These are phyloP conservation scores for Drosophila pseudoananassae DNA, from an alignment of 1,140 invertebrate species.

Conservation along the genomic window DNA sequence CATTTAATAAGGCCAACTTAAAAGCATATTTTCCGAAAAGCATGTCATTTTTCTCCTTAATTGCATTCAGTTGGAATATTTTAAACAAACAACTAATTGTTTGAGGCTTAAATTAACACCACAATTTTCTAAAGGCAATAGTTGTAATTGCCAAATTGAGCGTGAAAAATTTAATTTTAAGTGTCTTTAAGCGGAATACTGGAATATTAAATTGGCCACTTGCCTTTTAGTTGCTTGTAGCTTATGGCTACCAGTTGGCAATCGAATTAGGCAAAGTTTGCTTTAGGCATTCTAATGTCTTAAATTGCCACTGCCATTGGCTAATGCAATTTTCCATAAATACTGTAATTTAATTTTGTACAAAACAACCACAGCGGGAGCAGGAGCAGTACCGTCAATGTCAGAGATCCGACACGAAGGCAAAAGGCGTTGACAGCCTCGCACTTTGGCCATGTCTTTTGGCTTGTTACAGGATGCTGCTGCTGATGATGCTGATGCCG, in stretches of 20 bases:
- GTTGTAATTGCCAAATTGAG: neutral
- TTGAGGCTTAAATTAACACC: neutral
- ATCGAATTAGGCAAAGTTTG: slow-evolving; percentile 33
- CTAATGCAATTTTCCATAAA: slow-evolving; percentile 65
- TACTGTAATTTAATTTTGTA: slow-evolving; percentile 64
- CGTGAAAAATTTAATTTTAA: neutral
- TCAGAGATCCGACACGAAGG: slow-evolving; percentile 16
- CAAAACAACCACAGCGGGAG: slow-evolving; percentile 10
- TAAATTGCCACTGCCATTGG: slow-evolving; percentile 23
- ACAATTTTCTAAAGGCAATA: neutral
- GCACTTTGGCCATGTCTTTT: slow-evolving; percentile 35
- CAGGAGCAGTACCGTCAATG: slow-evolving; percentile 24
- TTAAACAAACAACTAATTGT: neutral
- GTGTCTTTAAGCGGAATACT: neutral
- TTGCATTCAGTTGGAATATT: neutral
- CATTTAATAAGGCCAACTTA: slow-evolving; percentile 41
- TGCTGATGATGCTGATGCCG: slow-evolving; percentile 5
- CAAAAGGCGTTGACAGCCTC: slow-evolving; percentile 40
- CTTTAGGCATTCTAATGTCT: slow-evolving; percentile 15
- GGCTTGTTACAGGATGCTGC: slow-evolving; percentile 17
- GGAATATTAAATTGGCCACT: neutral
- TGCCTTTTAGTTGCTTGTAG: neutral
- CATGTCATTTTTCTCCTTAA: slow-evolving; percentile 5
- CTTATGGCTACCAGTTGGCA: neutral
- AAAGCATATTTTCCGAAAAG: slow-evolving; percentile 27